Percentiles rank a stretch among this genome's conserved stretches.
phyloP scores from a whole-genome alignment of 2,888 invertebrate species.

The Tenthredo amoena region DNA sequence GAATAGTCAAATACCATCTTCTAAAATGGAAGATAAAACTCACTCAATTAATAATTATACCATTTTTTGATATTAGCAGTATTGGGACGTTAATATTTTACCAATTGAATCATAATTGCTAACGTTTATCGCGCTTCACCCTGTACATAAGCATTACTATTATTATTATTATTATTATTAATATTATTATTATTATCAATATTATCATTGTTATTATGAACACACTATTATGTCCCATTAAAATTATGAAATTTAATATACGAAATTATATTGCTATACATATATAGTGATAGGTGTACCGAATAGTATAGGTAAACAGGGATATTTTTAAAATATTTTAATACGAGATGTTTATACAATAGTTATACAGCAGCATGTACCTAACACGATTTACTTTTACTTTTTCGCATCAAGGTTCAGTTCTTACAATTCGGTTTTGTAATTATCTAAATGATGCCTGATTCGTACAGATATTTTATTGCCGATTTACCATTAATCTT shows the following conservation, averaged over 20 bases:
- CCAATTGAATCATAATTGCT: neutral
- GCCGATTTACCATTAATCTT: neutral
- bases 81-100: neutral
- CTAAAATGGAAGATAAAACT: neutral
- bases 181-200: slow-evolving; percentile 41
- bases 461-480: slow-evolving; percentile 34
- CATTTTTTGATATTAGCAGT: neutral
- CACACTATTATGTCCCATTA: slow-evolving; percentile 58
- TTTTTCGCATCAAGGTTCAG: slow-evolving; percentile 19
- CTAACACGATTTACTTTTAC: slow-evolving; percentile 35
- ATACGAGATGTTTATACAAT: slow-evolving; percentile 45
- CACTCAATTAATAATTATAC: neutral
- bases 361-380: slow-evolving; percentile 49
- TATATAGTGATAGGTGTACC: slow-evolving; percentile 43
- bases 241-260: slow-evolving; percentile 26
- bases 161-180: slow-evolving; percentile 55
- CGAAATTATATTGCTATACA: slow-evolving; percentile 40
- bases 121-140: neutral
- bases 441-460: slow-evolving; percentile 12
- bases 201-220: slow-evolving; percentile 50
- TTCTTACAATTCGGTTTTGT: slow-evolving; percentile 6
- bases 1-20: neutral
- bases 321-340: slow-evolving; percentile 49
- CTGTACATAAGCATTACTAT: slow-evolving; percentile 57
- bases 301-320: slow-evolving; percentile 50